Percentiles rank a stretch among this genome's conserved stretches.
Evolutionary conservation across 2,797 vertebrate species (phyloP).

Genomic region (Simalia tracyae): DNA sequence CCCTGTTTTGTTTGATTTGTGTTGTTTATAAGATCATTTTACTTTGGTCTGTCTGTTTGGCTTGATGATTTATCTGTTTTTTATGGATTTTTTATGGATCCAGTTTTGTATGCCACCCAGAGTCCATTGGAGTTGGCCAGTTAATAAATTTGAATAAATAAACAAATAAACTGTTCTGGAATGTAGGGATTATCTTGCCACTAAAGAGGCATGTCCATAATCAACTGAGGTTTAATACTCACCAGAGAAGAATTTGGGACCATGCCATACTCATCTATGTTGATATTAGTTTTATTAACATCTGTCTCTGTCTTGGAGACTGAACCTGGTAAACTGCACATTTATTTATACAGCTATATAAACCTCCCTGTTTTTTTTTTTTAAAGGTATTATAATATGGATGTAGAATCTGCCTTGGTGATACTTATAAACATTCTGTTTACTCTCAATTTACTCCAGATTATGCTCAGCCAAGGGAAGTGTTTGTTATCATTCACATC

Average conservation of each 20-base stretch:
- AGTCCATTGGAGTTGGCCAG: not conserved
- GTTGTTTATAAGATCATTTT: not conserved
- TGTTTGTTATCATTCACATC: constrained; percentile 26
- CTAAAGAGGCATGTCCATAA: not conserved
- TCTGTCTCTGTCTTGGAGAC: not conserved
- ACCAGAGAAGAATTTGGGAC: not conserved
- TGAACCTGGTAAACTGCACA: not conserved
- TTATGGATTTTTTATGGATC: not conserved
- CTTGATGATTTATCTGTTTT: not conserved
- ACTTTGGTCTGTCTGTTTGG: not conserved
- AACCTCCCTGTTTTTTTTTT: not conserved
- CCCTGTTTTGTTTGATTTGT: not conserved
- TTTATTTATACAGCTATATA: not conserved
- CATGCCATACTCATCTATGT: not conserved
- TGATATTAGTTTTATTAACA: not conserved
- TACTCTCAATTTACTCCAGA: not conserved
- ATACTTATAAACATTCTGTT: constrained; percentile 29
- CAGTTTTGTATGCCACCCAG: not conserved
- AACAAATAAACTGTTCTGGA: not conserved
- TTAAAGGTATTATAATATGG: not conserved
- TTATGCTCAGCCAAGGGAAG: constrained; percentile 16
- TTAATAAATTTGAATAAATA: not conserved
- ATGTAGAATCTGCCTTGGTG: constrained; percentile 19
- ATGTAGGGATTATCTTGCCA: not conserved
- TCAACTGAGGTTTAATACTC: not conserved